A percentile compares a stretch with the other conserved stretches of the same genome.
Conservation (phyloP, 2,797 vertebrate genomes). For the Myotis pilosus region DNA sequence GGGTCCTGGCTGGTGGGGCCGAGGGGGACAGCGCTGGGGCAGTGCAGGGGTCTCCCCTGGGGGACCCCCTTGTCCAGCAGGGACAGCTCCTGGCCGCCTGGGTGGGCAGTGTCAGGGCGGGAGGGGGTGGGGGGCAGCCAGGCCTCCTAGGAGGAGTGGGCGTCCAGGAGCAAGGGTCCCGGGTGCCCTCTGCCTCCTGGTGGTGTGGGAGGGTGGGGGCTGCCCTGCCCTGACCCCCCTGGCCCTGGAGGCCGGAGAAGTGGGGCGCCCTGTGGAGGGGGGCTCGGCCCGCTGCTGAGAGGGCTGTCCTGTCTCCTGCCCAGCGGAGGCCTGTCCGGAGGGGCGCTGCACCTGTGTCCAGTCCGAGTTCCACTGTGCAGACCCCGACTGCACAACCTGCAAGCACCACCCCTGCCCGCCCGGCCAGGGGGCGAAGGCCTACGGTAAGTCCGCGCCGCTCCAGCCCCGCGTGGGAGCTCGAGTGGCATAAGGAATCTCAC, state of each 20-base stretch:
- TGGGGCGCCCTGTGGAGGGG: not conserved
- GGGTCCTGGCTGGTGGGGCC: not conserved
- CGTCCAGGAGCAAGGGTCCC: not conserved
- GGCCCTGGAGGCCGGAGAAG: not conserved
- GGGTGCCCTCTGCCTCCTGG: not conserved
- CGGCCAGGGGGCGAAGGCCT: not conserved
- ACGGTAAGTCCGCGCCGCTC: not conserved
- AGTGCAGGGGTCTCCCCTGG: not conserved
- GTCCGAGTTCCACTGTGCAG: conserved; percentile 51
- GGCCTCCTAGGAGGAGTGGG: not conserved
- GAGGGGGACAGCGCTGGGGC: fast-evolving
- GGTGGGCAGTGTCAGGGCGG: not conserved
- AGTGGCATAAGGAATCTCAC: not conserved
- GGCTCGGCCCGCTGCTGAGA: not conserved
- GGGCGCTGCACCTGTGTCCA: conserved; percentile 21
- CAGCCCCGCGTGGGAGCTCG: fast-evolving
- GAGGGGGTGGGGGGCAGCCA: too few species aligned
- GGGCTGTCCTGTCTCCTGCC: not conserved
- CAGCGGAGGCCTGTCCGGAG: not conserved
- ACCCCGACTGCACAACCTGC: conserved; percentile 54
- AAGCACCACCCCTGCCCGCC: conserved; percentile 29
- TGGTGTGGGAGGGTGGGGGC: not conserved
- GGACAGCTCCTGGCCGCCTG: too few species aligned
- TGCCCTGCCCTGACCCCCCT: too few species aligned
- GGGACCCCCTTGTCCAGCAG: not conserved